Percentiles rank a stretch among this genome's conserved stretches.
Evolutionary conservation across 2,797 vertebrate genomes (phyloP).

Genomic region (Pangasius krempfi): DNA sequence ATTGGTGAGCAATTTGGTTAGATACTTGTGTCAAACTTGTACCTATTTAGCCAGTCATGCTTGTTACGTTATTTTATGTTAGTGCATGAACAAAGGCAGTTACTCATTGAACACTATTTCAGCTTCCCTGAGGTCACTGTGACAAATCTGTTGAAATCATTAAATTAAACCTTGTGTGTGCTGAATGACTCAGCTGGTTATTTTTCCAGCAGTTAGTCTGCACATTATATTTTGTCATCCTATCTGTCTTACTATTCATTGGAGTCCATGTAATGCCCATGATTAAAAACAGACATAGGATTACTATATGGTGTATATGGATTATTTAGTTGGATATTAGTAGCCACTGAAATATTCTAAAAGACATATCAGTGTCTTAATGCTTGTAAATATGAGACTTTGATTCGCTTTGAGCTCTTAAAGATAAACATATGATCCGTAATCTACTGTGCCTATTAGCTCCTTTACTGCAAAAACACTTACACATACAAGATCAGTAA

Average conservation of each 20-base stretch:
- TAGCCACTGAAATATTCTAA: not conserved
- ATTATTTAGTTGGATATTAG: not conserved
- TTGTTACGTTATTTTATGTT: not conserved
- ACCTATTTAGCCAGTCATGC: not conserved
- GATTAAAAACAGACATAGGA: not conserved
- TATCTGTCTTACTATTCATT: not conserved
- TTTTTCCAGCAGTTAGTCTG: not conserved
- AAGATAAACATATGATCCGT: not conserved
- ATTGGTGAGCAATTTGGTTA: not conserved
- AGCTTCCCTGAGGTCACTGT: not conserved
- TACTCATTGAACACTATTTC: conserved; percentile 13
- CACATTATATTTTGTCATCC: not conserved
- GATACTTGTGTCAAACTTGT: not conserved
- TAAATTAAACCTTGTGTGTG: not conserved
- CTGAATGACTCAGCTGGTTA: not conserved
- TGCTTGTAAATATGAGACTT: not conserved
- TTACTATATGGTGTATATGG: not conserved
- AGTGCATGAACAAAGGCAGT: not conserved
- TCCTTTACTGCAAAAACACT: no score
- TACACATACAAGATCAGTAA: not conserved
- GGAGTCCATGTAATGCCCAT: not conserved
- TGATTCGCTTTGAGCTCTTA: not conserved
- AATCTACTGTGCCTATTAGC: not conserved
- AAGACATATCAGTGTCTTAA: not conserved
- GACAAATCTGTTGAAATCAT: not conserved